A percentile compares a stretch with the other conserved stretches of the same genome.
Evolutionary conservation across 2,888 invertebrate species (phyloP).

Genomic region (Anaspis maculata): DNA sequence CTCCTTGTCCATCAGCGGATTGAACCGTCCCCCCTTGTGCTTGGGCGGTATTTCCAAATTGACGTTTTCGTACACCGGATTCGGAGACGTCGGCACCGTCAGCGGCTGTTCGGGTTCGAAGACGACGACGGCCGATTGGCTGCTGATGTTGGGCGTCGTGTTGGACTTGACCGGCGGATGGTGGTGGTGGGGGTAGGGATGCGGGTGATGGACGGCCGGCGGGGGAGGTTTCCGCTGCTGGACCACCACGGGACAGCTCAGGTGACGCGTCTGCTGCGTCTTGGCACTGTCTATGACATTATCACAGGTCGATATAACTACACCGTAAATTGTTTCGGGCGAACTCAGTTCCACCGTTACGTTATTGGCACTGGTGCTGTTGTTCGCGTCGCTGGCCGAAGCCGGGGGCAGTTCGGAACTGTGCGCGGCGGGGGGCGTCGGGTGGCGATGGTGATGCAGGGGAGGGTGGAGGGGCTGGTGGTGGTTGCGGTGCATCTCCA

Average conservation of each 20-base stretch:
- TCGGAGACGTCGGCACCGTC: too few relatives aligned
- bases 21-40: conserved; percentile 28
- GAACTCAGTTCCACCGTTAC: conserved; percentile 48
- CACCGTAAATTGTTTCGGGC: conserved; percentile 63
- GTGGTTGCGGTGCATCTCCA: conserved; percentile 32
- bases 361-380: too few relatives aligned
- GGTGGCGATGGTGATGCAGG: too few relatives aligned
- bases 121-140: conserved; percentile 15
- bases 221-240: too few relatives aligned
- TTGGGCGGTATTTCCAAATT: conserved; percentile 31
- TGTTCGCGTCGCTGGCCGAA: too few relatives aligned
- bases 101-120: too few relatives aligned
- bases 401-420: too few relatives aligned
- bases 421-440: too few relatives aligned
- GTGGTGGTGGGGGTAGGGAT: too few relatives aligned
- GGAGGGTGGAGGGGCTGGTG: too few relatives aligned
- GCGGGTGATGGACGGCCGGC: too few relatives aligned
- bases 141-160: conserved; percentile 51
- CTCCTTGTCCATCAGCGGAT: conserved; percentile 36
- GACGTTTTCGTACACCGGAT: conserved; percentile 27
- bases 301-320: conserved; percentile 57
- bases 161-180: conserved; percentile 52
- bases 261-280: conserved; percentile 32
- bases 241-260: conserved; percentile 30
- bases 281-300: conserved; percentile 30